A percentile compares a stretch with the other conserved stretches of the same genome.
phyloP scores from a whole-genome alignment of 2,797 vertebrate species.

The Microhierax caerulescens region DNA sequence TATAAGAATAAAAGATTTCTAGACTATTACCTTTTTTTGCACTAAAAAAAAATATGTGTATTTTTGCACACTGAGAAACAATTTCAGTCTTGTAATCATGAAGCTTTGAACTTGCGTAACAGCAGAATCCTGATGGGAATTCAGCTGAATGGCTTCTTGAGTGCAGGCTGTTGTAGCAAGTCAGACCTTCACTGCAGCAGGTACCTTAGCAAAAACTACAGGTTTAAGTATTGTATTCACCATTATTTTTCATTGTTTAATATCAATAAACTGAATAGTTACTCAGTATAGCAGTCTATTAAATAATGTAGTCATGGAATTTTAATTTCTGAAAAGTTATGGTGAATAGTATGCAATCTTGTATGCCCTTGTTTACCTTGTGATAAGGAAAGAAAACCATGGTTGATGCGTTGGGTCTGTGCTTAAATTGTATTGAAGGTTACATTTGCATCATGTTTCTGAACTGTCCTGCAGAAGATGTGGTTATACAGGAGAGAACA shows the following conservation, averaged over 20 bases:
- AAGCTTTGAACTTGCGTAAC: not conserved
- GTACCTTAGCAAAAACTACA: not conserved
- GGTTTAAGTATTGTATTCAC: not conserved
- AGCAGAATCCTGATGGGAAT: not conserved
- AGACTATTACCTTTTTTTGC: not conserved
- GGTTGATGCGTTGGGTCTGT: not conserved
- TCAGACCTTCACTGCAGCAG: not conserved
- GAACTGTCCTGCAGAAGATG: not conserved
- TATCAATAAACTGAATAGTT: not conserved
- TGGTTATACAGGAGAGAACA: not conserved
- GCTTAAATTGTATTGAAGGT: not conserved
- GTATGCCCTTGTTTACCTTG: too few relatives aligned
- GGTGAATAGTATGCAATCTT: not conserved
- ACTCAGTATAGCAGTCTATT: not conserved
- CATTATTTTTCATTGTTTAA: not conserved
- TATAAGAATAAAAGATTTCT: not conserved
- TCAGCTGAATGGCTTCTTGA: not conserved
- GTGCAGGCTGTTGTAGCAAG: not conserved
- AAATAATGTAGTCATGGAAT: not conserved
- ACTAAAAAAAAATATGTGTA: not conserved
- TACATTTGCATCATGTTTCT: not conserved
- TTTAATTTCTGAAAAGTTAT: not conserved
- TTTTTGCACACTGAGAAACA: not conserved
- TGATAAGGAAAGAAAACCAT: too few relatives aligned
- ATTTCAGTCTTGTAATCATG: not conserved